These are phyloP conservation scores for Centruroides vittatus DNA, from an alignment of 1,140 invertebrate genomes.

Conservation along the genomic window DNA sequence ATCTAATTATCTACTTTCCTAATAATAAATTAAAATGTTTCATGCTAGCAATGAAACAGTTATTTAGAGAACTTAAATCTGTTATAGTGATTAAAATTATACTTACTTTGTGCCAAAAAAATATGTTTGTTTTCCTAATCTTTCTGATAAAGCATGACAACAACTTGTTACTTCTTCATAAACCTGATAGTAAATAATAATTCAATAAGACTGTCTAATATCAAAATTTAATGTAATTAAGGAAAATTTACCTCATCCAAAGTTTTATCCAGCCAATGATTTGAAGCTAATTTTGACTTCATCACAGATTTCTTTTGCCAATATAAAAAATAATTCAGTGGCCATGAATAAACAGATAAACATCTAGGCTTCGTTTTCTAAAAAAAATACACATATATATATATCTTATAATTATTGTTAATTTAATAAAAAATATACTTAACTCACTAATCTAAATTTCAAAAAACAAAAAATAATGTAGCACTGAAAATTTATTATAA, in stretches of 20 bases:
- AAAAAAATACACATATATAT: background rate
- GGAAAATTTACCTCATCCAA: slow-evolving; percentile 44
- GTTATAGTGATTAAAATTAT: background rate
- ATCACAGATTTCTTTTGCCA: slow-evolving; percentile 58
- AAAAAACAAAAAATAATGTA: too few species aligned
- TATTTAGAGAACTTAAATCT: too few species aligned
- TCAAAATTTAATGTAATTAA: too few species aligned
- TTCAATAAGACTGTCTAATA: too few species aligned
- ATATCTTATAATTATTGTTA: too few species aligned
- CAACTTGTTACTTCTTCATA: slow-evolving; percentile 64
- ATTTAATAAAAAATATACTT: too few species aligned
- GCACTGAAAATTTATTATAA: too few species aligned
- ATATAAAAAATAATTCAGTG: slow-evolving; percentile 67
- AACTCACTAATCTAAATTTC: too few species aligned
- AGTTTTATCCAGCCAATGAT: slow-evolving; percentile 64
- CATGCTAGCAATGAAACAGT: too few species aligned
- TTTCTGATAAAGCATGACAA: slow-evolving; percentile 66
- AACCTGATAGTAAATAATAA: slow-evolving; percentile 33
- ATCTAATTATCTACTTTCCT: too few species aligned
- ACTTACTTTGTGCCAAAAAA: slow-evolving; percentile 44
- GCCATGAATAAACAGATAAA: slow-evolving; percentile 83
- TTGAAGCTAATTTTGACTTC: slow-evolving; percentile 50
- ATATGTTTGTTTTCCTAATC: slow-evolving; percentile 58
- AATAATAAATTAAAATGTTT: too few species aligned
- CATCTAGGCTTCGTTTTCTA: slow-evolving; percentile 62